Conservation (phyloP, 1,140 invertebrate species). For the Alviniconcha marisindica region DNA sequence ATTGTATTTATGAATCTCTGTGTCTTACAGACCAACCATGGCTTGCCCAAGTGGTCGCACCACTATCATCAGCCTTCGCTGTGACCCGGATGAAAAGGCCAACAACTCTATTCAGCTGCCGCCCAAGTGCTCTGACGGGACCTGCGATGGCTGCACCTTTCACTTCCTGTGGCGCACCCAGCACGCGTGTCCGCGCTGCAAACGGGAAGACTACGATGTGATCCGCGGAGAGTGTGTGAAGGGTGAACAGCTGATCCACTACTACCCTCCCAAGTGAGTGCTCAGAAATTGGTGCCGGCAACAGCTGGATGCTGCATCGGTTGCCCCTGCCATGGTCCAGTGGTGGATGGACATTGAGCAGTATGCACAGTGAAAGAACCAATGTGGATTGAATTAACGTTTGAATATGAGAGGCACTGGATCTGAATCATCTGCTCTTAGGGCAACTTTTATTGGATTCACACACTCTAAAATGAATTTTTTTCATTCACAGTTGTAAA, state of each 20-base stretch:
- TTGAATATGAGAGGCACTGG: too few species aligned
- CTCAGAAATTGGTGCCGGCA: too few species aligned
- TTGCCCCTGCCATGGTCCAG: too few species aligned
- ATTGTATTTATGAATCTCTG: too few species aligned
- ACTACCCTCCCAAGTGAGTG: slow-evolving; percentile 77
- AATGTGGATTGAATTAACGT: too few species aligned
- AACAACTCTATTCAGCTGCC: slow-evolving; percentile 76
- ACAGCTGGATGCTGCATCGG: too few species aligned
- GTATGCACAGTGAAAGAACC: too few species aligned
- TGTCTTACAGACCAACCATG: slow-evolving; percentile 75
- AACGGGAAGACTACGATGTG: slow-evolving; percentile 73
- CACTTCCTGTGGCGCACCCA: slow-evolving; percentile 79
- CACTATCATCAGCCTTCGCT: slow-evolving; percentile 78
- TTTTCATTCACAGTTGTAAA: too few species aligned
- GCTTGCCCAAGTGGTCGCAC: slow-evolving; percentile 79
- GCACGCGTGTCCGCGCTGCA: slow-evolving; percentile 80
- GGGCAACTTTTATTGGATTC: too few species aligned
- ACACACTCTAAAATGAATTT: too few species aligned
- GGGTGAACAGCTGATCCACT: slow-evolving; percentile 79
- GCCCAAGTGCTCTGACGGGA: slow-evolving; percentile 80
- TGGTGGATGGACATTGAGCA: too few species aligned
- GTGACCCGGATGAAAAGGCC: slow-evolving; percentile 72
- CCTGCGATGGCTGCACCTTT: slow-evolving; percentile 82
- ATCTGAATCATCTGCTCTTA: too few species aligned
- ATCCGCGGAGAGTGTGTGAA: slow-evolving; percentile 80